Conservation (phyloP, 2,113 vertebrate genomes). For the Cacatua alba region DNA sequence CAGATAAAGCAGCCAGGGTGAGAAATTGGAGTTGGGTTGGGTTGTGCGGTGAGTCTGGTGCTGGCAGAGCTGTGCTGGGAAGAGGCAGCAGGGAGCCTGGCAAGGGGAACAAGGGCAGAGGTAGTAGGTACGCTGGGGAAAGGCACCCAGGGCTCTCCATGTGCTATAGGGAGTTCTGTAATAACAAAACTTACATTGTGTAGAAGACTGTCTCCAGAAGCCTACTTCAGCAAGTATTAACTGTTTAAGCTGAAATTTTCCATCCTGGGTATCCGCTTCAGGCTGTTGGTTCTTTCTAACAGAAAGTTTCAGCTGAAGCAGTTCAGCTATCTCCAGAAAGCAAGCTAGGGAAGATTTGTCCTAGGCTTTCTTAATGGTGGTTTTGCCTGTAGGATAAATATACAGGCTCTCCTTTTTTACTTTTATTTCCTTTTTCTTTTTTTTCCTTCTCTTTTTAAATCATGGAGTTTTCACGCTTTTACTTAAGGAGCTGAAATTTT, state of each 20-base stretch:
- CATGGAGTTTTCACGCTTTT: background rate
- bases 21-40: background rate
- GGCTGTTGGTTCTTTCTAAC: background rate
- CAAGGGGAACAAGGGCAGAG: background rate
- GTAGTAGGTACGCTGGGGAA: fast-evolving
- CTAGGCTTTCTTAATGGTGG: background rate
- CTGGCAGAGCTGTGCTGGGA: background rate
- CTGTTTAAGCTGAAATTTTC: constrained; percentile 30
- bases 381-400: constrained; percentile 4
- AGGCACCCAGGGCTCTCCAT: background rate
- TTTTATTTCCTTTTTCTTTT: background rate
- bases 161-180: background rate
- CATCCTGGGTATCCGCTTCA: background rate
- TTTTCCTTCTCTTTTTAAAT: background rate
- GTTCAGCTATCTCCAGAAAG: background rate
- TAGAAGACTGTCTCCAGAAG: background rate
- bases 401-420: background rate
- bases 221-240: background rate
- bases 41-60: fast-evolving
- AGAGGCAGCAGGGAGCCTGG: background rate
- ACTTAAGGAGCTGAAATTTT: background rate
- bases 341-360: background rate
- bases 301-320: constrained; percentile 15
- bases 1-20: background rate
- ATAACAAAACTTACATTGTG: background rate